These are phyloP conservation scores for Macropodus opercularis DNA, from an alignment of 2,797 vertebrate genomes.

Conservation along the genomic window DNA sequence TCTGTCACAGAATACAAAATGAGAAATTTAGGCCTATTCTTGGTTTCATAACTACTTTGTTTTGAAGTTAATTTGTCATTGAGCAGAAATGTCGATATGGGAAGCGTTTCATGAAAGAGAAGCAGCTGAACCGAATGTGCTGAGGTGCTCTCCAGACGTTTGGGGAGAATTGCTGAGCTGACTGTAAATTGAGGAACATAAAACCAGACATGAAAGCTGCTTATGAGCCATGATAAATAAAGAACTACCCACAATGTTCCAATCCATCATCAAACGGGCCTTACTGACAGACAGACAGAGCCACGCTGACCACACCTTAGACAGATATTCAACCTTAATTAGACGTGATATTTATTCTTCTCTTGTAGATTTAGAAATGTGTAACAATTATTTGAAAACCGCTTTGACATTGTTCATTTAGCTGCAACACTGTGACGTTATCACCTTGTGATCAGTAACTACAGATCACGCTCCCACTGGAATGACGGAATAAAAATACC, in stretches of 20 bases:
- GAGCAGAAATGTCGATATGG: not conserved
- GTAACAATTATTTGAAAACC: no score
- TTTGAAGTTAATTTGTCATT: not conserved
- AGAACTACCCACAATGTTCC: not conserved
- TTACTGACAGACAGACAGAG: not conserved
- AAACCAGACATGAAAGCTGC: not conserved
- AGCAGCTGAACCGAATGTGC: not conserved
- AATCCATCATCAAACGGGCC: no score
- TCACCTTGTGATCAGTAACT: constrained; percentile 16
- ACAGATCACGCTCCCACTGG: constrained; percentile 36
- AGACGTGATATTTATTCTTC: not conserved
- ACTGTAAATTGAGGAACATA: not conserved
- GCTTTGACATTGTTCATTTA: not conserved
- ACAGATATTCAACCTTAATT: not conserved
- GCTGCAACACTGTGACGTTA: constrained; percentile 1
- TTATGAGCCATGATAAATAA: not conserved
- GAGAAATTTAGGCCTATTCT: not conserved
- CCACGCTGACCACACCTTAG: not conserved
- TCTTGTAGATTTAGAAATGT: not conserved
- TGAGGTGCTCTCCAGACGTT: not conserved
- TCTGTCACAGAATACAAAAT: not conserved
- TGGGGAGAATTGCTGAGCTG: not conserved
- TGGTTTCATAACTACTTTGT: not conserved
- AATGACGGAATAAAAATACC: constrained; percentile 51
- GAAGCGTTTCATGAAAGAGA: not conserved